Evolutionary conservation across 30 jellyfish, hydroid and myxozoan species (phyloP).

Genomic region (Cassiopea andromeda): DNA sequence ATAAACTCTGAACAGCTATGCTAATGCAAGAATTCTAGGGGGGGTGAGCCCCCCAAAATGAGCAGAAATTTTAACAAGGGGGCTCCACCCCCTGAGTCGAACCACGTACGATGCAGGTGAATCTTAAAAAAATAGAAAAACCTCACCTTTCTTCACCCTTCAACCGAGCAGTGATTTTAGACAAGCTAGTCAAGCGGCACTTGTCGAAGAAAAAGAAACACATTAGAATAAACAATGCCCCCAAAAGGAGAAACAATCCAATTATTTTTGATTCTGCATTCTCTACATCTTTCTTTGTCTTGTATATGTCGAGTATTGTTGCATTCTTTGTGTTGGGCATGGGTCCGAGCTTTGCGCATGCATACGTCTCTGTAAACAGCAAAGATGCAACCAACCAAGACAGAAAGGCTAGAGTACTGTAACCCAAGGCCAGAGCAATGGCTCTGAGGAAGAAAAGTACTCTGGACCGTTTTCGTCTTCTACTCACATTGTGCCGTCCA

Average conservation of each 20-base stretch:
- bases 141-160: slow-evolving; percentile 6
- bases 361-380: slow-evolving; percentile 21
- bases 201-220: background rate
- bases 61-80: no score
- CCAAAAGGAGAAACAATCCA: background rate
- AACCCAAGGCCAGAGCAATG: slow-evolving; percentile 2
- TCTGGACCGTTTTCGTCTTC: background rate
- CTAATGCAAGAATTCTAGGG: no score
- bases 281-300: slow-evolving; percentile 1
- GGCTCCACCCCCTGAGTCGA: no score
- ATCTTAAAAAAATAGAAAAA: no score
- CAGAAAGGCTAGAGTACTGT: background rate
- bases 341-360: slow-evolving; percentile 48
- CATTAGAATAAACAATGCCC: background rate
- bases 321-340: background rate
- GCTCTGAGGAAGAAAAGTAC: background rate
- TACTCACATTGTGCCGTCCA: no score
- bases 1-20: no score
- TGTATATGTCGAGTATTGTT: slow-evolving; percentile 1
- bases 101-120: no score
- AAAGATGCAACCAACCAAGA: slow-evolving; percentile 24
- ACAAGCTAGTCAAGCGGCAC: slow-evolving; percentile 9
- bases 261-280: background rate
- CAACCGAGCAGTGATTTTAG: background rate
- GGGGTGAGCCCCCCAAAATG: no score